Percentiles rank a stretch among this genome's conserved stretches.
phyloP scores from a whole-genome alignment of 2,797 vertebrate genomes.

The Poeciliopsis turneri region DNA sequence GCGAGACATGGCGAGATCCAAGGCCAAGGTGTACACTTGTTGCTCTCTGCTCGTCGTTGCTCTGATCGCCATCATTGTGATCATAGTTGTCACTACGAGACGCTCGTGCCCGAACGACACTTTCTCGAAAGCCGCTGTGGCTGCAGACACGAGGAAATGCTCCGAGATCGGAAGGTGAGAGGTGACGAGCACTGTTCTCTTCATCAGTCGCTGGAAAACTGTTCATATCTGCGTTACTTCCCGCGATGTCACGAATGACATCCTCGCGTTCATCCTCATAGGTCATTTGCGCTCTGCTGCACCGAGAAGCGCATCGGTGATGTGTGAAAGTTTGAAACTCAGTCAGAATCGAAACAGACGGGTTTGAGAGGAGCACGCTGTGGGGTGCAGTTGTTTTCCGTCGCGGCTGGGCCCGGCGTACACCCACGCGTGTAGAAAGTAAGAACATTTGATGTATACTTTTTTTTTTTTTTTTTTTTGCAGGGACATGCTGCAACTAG shows the following conservation, averaged over 20 bases:
- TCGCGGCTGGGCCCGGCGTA: background rate
- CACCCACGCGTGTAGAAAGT: background rate
- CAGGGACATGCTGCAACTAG: slow-evolving; percentile 84
- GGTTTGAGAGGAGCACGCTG: background rate
- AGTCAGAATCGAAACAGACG: background rate
- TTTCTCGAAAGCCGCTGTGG: slow-evolving; percentile 72
- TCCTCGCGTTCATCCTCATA: background rate
- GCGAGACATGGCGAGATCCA: background rate
- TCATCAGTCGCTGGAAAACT: background rate
- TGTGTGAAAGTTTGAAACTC: background rate
- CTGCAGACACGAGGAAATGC: slow-evolving; percentile 76
- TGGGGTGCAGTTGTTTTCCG: background rate
- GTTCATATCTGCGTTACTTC: background rate
- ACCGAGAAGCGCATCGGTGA: background rate
- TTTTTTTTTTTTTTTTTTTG: background rate
- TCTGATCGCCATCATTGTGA: slow-evolving; percentile 36
- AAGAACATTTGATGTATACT: background rate
- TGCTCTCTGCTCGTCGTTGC: slow-evolving; percentile 55
- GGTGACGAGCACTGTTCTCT: no score
- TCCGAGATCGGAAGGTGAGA: slow-evolving; percentile 79
- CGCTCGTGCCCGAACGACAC: slow-evolving; percentile 42
- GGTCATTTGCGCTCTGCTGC: background rate
- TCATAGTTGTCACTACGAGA: slow-evolving; percentile 19
- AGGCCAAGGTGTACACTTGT: slow-evolving; percentile 26
- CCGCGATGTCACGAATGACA: background rate